Base-by-base conservation (phyloP, 30 jellyfish, hydroid and myxozoan genomes). In the Hydractinia symbiolongicarpus region DNA sequence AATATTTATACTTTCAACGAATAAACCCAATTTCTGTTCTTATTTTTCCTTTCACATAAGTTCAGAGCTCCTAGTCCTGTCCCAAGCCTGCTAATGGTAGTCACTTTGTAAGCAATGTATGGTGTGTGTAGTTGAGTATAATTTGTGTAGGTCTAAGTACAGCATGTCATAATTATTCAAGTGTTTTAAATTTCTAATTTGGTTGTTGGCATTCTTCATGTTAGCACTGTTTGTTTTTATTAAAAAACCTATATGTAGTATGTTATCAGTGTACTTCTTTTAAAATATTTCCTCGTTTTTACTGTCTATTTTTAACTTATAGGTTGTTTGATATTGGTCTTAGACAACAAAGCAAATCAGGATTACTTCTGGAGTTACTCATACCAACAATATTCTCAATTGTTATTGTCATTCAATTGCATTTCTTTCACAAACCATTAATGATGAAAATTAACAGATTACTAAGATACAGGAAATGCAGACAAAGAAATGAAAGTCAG, bases 121-220 rank as follows among this genome's bases (percentile, higher is more conserved):
- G 95, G 83, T 92, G 96, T n/a, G n/a, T n/a, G n/a, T n/a, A n/a
- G n/a, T 96, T 82, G 87, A 60, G 98, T 96, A 21, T 87, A n/a
- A n/a, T n/a, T n/a, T n/a, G n/a, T n/a, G n/a, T n/a, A n/a, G n/a
- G n/a, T n/a, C n/a, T n/a, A n/a, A n/a, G n/a, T n/a, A n/a, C n/a
- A n/a, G n/a, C n/a, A n/a, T n/a, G n/a, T n/a, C n/a, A n/a, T n/a
- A n/a, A n/a, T 30, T 30, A 30, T 30, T 30, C 44, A 30, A 30
- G 44, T 30, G 44, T 30, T 30, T 30, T 2, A 30, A 30, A 30
- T 30, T 30, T 30, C 44, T 30, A 30, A 30, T 30, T 30, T 30
- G 44, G 44, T 30, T 30, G 44, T 30, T 30, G 2, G 44, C 44
- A 30, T 30, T 30, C 44, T 30, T 30, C 2, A 30, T 30, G 44